A percentile compares a stretch with the other conserved stretches of the same genome.
These are phyloP conservation scores for Caranx ignobilis DNA, from an alignment of 2,113 vertebrate genomes.

Conservation along the genomic window DNA sequence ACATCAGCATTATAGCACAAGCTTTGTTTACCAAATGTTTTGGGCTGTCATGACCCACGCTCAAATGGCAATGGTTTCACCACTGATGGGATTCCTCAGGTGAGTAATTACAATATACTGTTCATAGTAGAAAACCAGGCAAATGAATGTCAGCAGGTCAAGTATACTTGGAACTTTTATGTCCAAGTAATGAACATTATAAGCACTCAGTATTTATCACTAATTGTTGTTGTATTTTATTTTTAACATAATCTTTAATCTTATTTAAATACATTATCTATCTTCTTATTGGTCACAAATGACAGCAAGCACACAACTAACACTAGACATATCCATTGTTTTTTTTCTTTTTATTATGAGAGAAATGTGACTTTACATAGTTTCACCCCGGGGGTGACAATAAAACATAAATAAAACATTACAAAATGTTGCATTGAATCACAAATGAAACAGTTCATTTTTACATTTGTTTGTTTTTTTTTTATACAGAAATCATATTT, in stretches of 20 bases:
- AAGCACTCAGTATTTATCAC: background rate
- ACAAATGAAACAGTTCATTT: slow-evolving; percentile 75
- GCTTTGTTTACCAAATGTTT: background rate
- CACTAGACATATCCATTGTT: slow-evolving; percentile 11
- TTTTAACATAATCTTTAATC: too few species aligned
- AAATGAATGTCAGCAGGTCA: too few species aligned
- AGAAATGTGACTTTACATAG: slow-evolving; percentile 88
- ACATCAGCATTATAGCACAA: background rate
- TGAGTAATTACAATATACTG: too few species aligned
- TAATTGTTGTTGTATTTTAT: background rate
- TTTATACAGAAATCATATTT: slow-evolving; percentile 94
- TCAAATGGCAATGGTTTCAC: background rate
- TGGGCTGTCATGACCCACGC: background rate
- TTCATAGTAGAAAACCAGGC: too few species aligned
- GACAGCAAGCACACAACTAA: background rate
- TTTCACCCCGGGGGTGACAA: slow-evolving; percentile 81
- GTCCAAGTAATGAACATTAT: too few species aligned
- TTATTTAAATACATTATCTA: background rate
- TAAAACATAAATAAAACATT: slow-evolving; percentile 96
- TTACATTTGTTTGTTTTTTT: slow-evolving; percentile 82
- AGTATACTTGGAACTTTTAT: too few species aligned
- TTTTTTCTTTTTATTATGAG: slow-evolving; percentile 89
- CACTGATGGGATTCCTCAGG: background rate
- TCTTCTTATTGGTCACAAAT: background rate
- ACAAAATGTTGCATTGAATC: slow-evolving; percentile 86